These are phyloP conservation scores for Pangasius macronema DNA, from an alignment of 2,797 vertebrate genomes.

Conservation along the genomic window DNA sequence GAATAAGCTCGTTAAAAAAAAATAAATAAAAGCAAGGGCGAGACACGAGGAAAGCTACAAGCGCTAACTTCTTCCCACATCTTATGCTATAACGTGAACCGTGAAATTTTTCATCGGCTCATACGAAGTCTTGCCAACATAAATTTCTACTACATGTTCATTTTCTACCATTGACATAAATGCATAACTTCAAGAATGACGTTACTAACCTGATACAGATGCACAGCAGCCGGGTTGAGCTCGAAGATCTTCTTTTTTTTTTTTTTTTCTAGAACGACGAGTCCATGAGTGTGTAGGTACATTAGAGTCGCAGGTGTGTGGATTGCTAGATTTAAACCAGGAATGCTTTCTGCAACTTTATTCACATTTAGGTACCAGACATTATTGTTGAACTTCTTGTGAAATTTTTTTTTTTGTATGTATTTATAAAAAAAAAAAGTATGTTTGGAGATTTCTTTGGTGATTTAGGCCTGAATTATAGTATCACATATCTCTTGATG, in stretches of 20 bases:
- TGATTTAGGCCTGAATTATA: slow-evolving; percentile 79
- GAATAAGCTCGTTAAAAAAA: neutral
- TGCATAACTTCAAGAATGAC: neutral
- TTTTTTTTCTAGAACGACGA: slow-evolving; percentile 25
- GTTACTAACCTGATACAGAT: slow-evolving; percentile 12
- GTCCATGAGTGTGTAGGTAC: slow-evolving; percentile 52
- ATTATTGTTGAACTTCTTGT: slow-evolving; percentile 69
- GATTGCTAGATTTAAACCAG: slow-evolving; percentile 69
- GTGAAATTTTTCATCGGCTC: neutral
- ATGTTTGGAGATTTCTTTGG: slow-evolving; percentile 73
- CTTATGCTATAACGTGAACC: neutral
- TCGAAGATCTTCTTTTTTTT: slow-evolving; percentile 40
- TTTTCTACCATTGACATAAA: slow-evolving; percentile 16
- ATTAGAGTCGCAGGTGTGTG: slow-evolving; percentile 67
- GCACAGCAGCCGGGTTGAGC: neutral
- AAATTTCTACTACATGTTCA: neutral
- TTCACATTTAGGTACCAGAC: slow-evolving; percentile 71
- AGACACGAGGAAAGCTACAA: neutral
- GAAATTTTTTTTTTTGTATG: slow-evolving; percentile 72
- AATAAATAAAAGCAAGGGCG: neutral
- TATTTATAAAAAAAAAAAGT: slow-evolving; percentile 71
- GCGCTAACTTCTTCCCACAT: neutral
- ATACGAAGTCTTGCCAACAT: slow-evolving; percentile 2
- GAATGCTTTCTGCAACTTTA: slow-evolving; percentile 72
- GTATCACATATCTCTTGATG: slow-evolving; percentile 78